Percentiles rank a stretch among this genome's conserved stretches.
Evolutionary conservation across 2,113 vertebrate species (phyloP).

Genomic region (Tapirus terrestris): DNA sequence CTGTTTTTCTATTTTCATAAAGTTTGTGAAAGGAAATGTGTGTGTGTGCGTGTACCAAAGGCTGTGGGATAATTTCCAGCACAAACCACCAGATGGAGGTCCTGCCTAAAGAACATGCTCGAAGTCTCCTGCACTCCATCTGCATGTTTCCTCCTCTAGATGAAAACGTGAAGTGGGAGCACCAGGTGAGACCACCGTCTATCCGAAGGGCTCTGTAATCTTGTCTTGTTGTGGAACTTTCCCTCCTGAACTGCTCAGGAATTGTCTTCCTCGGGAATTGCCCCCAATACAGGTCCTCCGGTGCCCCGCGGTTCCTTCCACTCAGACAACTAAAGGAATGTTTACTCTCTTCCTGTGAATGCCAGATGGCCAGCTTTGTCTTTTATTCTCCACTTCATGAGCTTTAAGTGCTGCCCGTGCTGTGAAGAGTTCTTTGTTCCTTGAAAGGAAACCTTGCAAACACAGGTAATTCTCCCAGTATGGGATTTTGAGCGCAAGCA

Average conservation of each 20-base stretch:
- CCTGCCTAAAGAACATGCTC: slow-evolving; percentile 61
- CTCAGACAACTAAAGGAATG: neutral
- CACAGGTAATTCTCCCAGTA: neutral
- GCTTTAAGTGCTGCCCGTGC: neutral
- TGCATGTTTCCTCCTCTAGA: neutral
- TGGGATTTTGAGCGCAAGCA: neutral
- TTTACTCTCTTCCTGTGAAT: neutral
- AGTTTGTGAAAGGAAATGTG: neutral
- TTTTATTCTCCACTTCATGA: neutral
- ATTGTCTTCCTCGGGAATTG: neutral
- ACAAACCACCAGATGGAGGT: slow-evolving; percentile 68
- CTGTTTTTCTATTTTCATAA: neutral
- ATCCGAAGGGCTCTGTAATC: neutral
- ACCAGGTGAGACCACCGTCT: neutral
- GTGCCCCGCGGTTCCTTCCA: neutral
- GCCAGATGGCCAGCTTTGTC: neutral
- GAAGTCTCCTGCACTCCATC: fast-evolving
- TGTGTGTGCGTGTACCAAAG: neutral
- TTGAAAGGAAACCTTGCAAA: slow-evolving; percentile 34
- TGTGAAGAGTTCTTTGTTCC: slow-evolving; percentile 2
- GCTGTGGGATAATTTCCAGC: neutral
- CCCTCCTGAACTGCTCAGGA: neutral
- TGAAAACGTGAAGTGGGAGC: neutral
- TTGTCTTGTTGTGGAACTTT: neutral
- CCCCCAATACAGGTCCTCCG: neutral